These are phyloP conservation scores for Parnassius mnemosyne DNA, from an alignment of 2,888 invertebrate genomes.

Conservation along the genomic window DNA sequence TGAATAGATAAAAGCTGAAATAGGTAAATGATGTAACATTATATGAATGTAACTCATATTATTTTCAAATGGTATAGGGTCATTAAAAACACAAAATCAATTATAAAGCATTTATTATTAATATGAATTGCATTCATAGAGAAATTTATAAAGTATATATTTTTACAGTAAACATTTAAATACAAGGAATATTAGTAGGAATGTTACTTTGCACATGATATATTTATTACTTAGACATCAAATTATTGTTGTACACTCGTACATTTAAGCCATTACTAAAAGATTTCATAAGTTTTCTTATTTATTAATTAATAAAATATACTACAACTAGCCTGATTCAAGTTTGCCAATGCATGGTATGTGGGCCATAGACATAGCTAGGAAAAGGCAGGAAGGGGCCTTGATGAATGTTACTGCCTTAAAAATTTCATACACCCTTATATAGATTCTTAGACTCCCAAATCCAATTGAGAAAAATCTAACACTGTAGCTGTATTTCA, in stretches of 20 bases:
- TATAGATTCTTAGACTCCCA: no score
- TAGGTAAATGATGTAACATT: slow-evolving; percentile 32
- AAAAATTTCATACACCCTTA: no score
- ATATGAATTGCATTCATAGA: slow-evolving; percentile 79
- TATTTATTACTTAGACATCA: slow-evolving; percentile 1
- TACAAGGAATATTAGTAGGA: slow-evolving; percentile 15
- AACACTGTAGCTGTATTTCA: no score
- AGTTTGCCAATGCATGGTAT: no score
- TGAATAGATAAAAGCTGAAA: slow-evolving; percentile 29
- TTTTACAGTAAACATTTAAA: slow-evolving; percentile 16
- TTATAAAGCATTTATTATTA: slow-evolving; percentile 66
- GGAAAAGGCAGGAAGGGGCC: no score
- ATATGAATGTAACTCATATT: slow-evolving; percentile 79
- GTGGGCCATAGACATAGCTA: no score
- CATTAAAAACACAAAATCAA: slow-evolving; percentile 50
- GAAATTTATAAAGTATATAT: slow-evolving; percentile 26
- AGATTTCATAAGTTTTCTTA: not conserved
- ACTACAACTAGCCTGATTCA: no score
- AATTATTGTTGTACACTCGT: not conserved
- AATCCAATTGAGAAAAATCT: no score
- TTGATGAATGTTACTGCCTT: no score
- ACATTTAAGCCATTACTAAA: not conserved
- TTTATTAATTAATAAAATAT: not conserved
- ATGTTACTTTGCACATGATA: slow-evolving; percentile 12
- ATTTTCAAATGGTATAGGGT: slow-evolving; percentile 42